phyloP scores from a whole-genome alignment of 2,797 vertebrate species.

The Acipenser oxyrinchus region DNA sequence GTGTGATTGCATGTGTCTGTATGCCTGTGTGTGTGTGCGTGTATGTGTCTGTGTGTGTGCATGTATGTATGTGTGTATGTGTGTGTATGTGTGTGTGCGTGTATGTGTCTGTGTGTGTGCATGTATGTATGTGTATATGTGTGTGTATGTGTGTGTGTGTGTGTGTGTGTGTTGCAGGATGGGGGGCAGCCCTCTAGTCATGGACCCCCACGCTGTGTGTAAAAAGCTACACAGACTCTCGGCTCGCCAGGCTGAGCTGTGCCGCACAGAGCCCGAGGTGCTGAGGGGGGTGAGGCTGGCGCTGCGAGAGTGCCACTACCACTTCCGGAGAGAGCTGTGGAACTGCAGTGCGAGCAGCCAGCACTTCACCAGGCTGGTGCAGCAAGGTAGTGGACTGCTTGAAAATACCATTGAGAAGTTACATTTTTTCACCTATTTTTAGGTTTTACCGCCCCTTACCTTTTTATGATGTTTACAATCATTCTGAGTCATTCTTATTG shows the following conservation, averaged over 20 bases:
- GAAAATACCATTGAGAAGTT: too few species aligned
- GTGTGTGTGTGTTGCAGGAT: background rate
- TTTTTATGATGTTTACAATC: too few species aligned
- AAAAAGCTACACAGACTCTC: conserved; percentile 10
- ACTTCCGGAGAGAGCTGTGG: conserved; percentile 14
- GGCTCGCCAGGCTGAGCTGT: conserved; percentile 15
- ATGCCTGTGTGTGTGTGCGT: background rate
- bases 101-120: background rate
- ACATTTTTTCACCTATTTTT: too few species aligned
- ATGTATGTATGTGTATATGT: background rate
- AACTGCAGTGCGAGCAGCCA: conserved; percentile 12
- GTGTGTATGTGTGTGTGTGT: background rate
- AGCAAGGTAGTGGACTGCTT: conserved; percentile 8
- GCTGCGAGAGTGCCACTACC: conserved; percentile 14
- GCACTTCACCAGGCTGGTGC: conserved; percentile 15
- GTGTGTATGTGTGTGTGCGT: background rate
- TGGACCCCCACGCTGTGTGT: conserved; percentile 16
- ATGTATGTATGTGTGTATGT: background rate
- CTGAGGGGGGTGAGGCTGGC: conserved; percentile 15
- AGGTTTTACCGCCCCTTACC: too few species aligned
- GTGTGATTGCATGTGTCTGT: too few species aligned
- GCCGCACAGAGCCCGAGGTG: conserved; percentile 11
- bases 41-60: background rate
- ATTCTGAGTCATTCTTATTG: too few species aligned
- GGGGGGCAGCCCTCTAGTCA: conserved; percentile 6